Percentiles rank a stretch among this genome's conserved stretches.
These are phyloP conservation scores for Halictus rubicundus DNA, from an alignment of 1,140 invertebrate species.

Conservation along the genomic window DNA sequence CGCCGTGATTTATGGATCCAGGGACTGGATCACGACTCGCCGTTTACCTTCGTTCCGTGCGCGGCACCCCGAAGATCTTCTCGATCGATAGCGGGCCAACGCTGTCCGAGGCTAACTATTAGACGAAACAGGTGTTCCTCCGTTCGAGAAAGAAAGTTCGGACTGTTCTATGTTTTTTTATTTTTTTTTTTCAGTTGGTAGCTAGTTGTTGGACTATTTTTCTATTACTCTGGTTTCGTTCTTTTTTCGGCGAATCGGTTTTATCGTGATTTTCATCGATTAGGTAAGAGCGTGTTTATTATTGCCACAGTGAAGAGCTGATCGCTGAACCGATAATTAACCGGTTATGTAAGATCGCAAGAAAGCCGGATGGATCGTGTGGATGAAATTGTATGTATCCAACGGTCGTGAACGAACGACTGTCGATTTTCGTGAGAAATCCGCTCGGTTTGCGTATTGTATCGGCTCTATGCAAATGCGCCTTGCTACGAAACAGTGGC, in stretches of 20 bases:
- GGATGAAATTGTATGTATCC: slow-evolving; percentile 5
- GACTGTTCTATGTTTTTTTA: no score
- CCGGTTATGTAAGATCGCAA: slow-evolving; percentile 43
- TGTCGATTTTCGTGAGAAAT: slow-evolving; percentile 25
- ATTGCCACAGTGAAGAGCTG: slow-evolving; percentile 35
- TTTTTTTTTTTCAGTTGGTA: no score
- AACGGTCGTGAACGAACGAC: not conserved
- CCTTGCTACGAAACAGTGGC: not conserved
- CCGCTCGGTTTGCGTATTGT: not conserved
- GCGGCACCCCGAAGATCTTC: slow-evolving; percentile 9
- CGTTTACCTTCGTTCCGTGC: slow-evolving; percentile 17
- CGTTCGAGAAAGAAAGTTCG: not conserved
- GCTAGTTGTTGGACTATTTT: no score
- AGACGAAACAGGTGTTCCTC: slow-evolving; percentile 20
- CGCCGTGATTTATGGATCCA: slow-evolving; percentile 45
- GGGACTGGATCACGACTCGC: slow-evolving; percentile 21
- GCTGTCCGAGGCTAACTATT: slow-evolving; percentile 1
- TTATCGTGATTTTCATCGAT: slow-evolving; percentile 37
- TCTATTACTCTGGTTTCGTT: no score
- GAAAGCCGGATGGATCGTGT: slow-evolving; percentile 42
- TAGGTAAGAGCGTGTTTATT: slow-evolving; percentile 36
- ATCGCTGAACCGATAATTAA: slow-evolving; percentile 52
- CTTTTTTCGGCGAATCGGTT: slow-evolving; percentile 10
- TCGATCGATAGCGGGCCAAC: slow-evolving; percentile 21
- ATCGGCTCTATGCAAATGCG: not conserved